Conservation (phyloP, 2,888 invertebrate species). For the Mycalesis mineus region DNA sequence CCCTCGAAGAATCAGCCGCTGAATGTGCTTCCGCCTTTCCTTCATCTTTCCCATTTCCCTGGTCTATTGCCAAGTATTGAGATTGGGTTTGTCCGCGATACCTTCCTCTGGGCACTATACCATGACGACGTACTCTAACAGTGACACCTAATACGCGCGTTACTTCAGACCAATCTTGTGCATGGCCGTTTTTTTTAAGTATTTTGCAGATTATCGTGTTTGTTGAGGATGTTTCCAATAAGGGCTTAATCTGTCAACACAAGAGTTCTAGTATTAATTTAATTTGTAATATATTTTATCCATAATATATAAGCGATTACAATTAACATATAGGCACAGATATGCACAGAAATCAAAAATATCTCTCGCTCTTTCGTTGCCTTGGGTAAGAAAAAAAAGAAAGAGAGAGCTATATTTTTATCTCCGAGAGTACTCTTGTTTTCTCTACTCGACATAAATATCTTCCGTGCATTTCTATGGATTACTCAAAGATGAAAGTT, state of each 20-base stretch:
- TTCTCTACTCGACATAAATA: too few relatives aligned
- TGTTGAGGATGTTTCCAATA: conserved; percentile 22
- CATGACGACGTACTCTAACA: conserved; percentile 47
- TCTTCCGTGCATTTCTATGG: too few relatives aligned
- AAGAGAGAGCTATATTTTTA: too few relatives aligned
- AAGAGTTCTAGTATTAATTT: conserved; percentile 16
- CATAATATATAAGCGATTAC: too few relatives aligned
- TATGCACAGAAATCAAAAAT: too few relatives aligned
- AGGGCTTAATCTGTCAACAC: conserved; percentile 45
- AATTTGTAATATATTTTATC: not conserved
- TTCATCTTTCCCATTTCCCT: conserved; percentile 76
- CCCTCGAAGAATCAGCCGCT: conserved; percentile 82
- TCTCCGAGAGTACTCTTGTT: too few relatives aligned
- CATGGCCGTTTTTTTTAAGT: conserved; percentile 15
- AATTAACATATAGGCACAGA: too few relatives aligned
- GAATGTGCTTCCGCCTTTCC: conserved; percentile 91
- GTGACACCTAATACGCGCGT: conserved; percentile 17
- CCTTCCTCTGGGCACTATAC: conserved; percentile 56
- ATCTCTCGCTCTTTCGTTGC: too few relatives aligned
- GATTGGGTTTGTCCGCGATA: conserved; percentile 90
- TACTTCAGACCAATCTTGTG: conserved; percentile 18
- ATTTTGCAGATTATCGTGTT: conserved; percentile 42
- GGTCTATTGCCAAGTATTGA: conserved; percentile 83
- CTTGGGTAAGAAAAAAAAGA: too few relatives aligned
- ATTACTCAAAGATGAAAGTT: too few relatives aligned